Evolutionary conservation across 2,113 vertebrate species (phyloP).

Genomic region (Myiopsitta monachus): DNA sequence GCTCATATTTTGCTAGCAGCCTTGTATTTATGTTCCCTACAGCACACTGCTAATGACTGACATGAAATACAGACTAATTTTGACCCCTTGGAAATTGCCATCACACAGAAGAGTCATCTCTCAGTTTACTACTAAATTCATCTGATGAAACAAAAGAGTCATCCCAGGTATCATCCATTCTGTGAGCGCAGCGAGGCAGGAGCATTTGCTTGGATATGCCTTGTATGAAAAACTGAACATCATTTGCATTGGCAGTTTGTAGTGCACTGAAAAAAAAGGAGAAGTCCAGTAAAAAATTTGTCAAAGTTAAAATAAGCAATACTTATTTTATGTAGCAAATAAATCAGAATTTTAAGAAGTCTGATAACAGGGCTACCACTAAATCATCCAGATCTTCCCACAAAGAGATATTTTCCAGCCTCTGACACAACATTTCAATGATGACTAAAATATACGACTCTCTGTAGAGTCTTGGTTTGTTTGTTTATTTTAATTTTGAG

Average conservation of each 20-base stretch:
- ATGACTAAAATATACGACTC: not conserved
- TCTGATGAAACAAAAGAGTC: not conserved
- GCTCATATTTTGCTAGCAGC: not conserved
- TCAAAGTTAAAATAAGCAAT: not conserved
- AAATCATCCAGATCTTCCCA: not conserved
- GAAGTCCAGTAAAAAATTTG: not conserved
- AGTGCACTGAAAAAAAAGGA: not conserved
- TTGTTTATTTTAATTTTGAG: constrained; percentile 37
- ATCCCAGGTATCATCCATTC: not conserved
- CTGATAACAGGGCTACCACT: not conserved
- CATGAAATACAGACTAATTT: not conserved
- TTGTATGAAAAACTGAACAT: not conserved
- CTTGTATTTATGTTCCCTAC: not conserved
- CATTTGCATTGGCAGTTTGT: not conserved
- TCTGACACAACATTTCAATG: not conserved
- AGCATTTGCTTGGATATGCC: not conserved
- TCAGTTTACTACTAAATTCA: not conserved
- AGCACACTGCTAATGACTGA: not conserved
- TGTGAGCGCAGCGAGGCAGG: not conserved
- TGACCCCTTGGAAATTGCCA: not conserved
- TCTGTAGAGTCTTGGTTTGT: not conserved
- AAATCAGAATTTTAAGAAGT: not conserved
- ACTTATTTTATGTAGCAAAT: constrained; percentile 14
- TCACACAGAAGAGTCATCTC: not conserved
- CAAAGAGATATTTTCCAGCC: not conserved